phyloP scores from a whole-genome alignment of 2,113 vertebrate species.

The Pelobates fuscus region DNA sequence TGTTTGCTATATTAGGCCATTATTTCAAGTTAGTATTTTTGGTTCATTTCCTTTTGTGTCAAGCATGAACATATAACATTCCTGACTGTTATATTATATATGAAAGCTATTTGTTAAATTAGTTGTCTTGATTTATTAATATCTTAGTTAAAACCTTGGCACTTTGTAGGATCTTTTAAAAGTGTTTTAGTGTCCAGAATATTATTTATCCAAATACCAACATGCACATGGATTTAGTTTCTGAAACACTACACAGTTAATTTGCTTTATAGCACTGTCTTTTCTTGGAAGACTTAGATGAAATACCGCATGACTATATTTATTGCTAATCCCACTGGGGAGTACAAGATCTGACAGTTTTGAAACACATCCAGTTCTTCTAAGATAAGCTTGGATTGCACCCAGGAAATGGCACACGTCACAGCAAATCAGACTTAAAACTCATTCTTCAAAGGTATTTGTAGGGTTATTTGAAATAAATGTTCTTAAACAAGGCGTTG shows the following conservation, averaged over 20 bases:
- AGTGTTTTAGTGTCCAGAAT: too few species aligned
- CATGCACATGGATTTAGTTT: constrained; percentile 43
- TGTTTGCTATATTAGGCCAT: too few species aligned
- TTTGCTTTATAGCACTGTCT: constrained; percentile 25
- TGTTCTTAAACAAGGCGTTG: neutral
- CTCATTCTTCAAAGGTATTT: constrained; percentile 7
- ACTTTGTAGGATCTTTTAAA: too few species aligned
- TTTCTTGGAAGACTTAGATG: constrained; percentile 61
- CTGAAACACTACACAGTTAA: constrained; percentile 49
- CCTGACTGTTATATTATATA: too few species aligned
- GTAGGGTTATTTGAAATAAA: neutral
- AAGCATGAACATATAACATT: too few species aligned
- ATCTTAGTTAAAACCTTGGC: too few species aligned
- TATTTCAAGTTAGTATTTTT: too few species aligned
- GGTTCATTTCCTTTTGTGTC: too few species aligned
- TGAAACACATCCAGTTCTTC: constrained; percentile 61
- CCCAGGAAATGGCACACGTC: constrained; percentile 51
- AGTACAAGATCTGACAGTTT: constrained; percentile 62
- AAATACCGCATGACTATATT: constrained; percentile 67
- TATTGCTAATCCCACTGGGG: constrained; percentile 61
- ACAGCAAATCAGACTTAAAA: constrained; percentile 50
- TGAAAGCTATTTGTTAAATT: too few species aligned
- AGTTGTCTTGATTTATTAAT: too few species aligned
- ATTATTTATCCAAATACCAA: too few species aligned
- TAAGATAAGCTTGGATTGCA: constrained; percentile 60